Evolutionary conservation across 2,113 vertebrate species (phyloP).

Genomic region (Pontoporia blainvillei): DNA sequence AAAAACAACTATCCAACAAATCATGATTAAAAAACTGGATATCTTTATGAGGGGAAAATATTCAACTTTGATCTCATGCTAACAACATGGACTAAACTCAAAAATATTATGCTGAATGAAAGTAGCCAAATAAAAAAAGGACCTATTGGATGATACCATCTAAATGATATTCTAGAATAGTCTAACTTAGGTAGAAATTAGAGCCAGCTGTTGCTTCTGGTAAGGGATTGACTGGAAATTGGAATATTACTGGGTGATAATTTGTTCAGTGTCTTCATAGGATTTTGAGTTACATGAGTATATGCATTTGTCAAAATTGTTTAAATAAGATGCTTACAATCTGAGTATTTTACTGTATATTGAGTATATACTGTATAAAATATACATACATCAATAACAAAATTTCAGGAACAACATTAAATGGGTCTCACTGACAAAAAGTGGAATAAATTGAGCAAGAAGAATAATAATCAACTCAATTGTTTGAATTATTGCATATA

Average conservation of each 20-base stretch:
- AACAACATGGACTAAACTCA: background rate
- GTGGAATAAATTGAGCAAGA: background rate
- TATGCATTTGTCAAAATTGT: background rate
- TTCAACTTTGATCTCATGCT: background rate
- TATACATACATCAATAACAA: background rate
- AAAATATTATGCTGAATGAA: background rate
- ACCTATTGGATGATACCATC: background rate
- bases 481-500: background rate
- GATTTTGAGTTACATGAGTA: background rate
- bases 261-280: background rate
- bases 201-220: background rate
- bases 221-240: background rate
- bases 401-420: background rate
- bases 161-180: background rate
- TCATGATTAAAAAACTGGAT: background rate
- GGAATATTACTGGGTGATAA: background rate
- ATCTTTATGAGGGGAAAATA: background rate
- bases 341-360: background rate
- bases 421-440: background rate
- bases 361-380: background rate
- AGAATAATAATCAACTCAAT: background rate
- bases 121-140: background rate
- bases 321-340: background rate
- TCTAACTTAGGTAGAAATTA: background rate
- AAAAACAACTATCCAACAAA: background rate